Conservation (phyloP, 2,113 vertebrate species). For the Recurvirostra avosetta region DNA sequence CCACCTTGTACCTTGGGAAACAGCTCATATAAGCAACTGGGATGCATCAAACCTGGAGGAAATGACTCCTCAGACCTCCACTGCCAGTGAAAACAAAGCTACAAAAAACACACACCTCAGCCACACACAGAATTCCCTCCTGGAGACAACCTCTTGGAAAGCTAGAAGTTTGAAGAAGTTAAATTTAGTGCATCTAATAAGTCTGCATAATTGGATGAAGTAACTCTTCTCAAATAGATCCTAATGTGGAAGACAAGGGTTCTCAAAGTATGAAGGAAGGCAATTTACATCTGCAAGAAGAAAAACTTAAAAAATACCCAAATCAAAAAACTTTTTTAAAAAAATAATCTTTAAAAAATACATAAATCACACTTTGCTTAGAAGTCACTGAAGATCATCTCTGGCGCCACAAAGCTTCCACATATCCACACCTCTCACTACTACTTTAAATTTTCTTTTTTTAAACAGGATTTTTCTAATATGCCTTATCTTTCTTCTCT, state of each 20-base stretch:
- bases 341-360: background rate
- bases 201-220: background rate
- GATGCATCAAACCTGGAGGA: constrained; percentile 2
- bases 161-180: background rate
- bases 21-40: background rate
- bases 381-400: background rate
- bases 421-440: background rate
- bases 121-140: background rate
- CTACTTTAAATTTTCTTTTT: background rate
- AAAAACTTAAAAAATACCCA: fast-evolving
- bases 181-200: background rate
- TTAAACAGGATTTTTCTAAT: background rate
- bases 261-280: background rate
- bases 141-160: background rate
- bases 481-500: background rate
- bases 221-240: background rate
- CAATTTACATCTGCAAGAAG: background rate
- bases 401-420: background rate
- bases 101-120: background rate
- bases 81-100: background rate
- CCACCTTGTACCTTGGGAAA: background rate
- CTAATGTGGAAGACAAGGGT: background rate
- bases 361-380: background rate
- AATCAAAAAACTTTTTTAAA: background rate
- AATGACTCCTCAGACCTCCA: background rate